Evolutionary conservation across 2,113 vertebrate species (phyloP), one percentile per base, ranked within the genome.

Genomic region (Dendrocopos noguchii): DNA sequence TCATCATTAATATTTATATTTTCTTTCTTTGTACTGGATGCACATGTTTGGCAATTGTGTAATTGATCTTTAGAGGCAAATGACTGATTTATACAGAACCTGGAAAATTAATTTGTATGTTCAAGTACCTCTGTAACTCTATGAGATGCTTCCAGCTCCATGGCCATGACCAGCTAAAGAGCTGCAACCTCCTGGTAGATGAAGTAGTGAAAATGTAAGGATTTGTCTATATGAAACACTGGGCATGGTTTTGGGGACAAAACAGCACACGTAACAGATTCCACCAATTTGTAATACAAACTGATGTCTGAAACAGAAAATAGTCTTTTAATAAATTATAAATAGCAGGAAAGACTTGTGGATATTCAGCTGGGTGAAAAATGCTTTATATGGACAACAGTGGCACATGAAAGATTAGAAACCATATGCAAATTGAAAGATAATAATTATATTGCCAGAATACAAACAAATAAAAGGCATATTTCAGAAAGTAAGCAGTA

Each of bases 251-350:
- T 66, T 20, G 1, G 31, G 42, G 29, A 89, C 39, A 88, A 85
- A 91, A 72, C 7, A 75, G 27, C 68, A 78, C 36, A 77, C 27
- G 2, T 46, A 84, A 79, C 47, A 65, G 46, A 84, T 88, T 76
- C 77, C 24, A 90, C n/a, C 29, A 64, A 90, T 80, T 85, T 90
- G 70, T 90, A 88, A 55, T 42, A 39, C 29, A 93, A 94, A 94
- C 60, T 73, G 77, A 75, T 42, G 44, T 78, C 55, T 57, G 47
- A 94, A 88, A 95, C 53, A 87, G 86, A 94, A 93, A 93, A 90
- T 9, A 60, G 50, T 55, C 21, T 92, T 95, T 91, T 25, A 80
- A 61, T 81, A 74, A 91, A 66, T 92, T 81, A 88, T 68, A 78
- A 93, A 90, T 60, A 93, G 50, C 39, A 84, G 65, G n/a, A 91